phyloP scores from a whole-genome alignment of 2,888 invertebrate species.

The Apodemia hepburni region DNA sequence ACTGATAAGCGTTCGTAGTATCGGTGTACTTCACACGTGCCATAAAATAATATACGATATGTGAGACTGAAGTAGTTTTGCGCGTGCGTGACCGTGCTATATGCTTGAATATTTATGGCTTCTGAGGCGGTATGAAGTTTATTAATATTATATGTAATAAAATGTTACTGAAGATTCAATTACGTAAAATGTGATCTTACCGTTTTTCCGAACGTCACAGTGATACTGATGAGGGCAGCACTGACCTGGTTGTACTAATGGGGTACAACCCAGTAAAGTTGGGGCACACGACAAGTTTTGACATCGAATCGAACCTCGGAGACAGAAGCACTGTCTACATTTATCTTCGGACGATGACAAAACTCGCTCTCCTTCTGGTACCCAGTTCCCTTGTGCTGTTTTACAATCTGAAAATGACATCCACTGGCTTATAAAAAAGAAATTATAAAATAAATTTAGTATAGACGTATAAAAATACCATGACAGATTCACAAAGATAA shows the following conservation, averaged over 20 bases:
- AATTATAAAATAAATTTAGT: too few relatives aligned
- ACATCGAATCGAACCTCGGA: constrained; percentile 86
- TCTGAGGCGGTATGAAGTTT: too few relatives aligned
- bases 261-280: constrained; percentile 86
- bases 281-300: constrained; percentile 88
- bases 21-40: too few relatives aligned
- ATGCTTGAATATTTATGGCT: too few relatives aligned
- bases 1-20: too few relatives aligned
- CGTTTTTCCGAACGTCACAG: constrained; percentile 74
- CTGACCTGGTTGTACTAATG: constrained; percentile 87
- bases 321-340: constrained; percentile 91
- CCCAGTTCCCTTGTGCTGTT: constrained; percentile 77
- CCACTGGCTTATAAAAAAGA: too few relatives aligned
- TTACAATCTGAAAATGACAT: constrained; percentile 77
- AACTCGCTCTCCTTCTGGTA: constrained; percentile 87
- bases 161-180: background rate
- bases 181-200: constrained; percentile 18
- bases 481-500: too few relatives aligned
- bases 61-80: too few relatives aligned
- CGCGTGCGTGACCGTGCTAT: too few relatives aligned
- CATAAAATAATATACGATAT: too few relatives aligned
- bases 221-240: constrained; percentile 93
- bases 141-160: too few relatives aligned
- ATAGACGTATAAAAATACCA: too few relatives aligned
- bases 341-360: constrained; percentile 71